Base-by-base conservation (phyloP, 2,888 invertebrate genomes). In the Napeogenes inachia region DNA sequence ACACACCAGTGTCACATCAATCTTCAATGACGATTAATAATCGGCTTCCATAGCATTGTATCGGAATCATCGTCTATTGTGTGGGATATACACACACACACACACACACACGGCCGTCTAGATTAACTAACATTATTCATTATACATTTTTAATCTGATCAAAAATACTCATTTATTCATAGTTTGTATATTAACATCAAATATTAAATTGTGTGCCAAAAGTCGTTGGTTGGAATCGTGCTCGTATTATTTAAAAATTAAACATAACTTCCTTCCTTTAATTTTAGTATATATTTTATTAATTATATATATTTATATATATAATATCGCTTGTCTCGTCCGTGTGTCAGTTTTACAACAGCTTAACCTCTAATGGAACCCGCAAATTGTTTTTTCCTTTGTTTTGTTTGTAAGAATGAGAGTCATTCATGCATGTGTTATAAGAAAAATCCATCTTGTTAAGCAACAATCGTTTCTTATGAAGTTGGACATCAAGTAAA, bases 311-410 rank as follows among this genome's bases (percentile, higher is more conserved):
- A 12, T 21, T 35, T 21, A n/a, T 45, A 12, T 45, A 33, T 33
- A 33, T 42, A 33, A 33, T 59, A 2, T 30, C 45, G 38, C 45
- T 67, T 56, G 59, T 33, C 0, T 4, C 8, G 32, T 0, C 73
- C 50, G 65, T 77, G 59, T 75, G 73, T 78, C 61, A 64, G 71
- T 77, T 76, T 76, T 81, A 83, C 78, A 79, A 82, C 78, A 80
- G 75, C 68, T 71, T 61, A 70, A 75, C 68, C 66, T 73, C 74
- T 79, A 83, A 83, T 82, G 77, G 76, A 73, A 66, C 73, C 75
- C 74, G 79, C 86, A 84, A 84, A 86, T 84, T 82, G 81, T 86
- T 81, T 76, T 75, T 80, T 71, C 76, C 81, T 86, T 85, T 87
- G 85, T 86, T 84, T 84, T 79, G 78, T 72, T 71, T 71, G 70